These are phyloP conservation scores for Chaetura pelagica DNA, from an alignment of 2,113 vertebrate species.

Conservation along the genomic window DNA sequence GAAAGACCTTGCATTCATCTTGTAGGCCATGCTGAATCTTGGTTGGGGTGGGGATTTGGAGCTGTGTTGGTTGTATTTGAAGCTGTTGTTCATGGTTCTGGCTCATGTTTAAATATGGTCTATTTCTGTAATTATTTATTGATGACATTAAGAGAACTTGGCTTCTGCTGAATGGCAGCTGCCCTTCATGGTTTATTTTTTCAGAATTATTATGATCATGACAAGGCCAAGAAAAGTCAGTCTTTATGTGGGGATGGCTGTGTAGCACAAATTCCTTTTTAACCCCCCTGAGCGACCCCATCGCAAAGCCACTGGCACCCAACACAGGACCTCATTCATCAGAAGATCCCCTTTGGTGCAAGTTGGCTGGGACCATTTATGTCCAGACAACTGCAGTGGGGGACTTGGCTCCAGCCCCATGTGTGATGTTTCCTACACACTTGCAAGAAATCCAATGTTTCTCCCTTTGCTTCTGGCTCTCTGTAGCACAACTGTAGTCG, in stretches of 20 bases:
- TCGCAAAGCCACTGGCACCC: background rate
- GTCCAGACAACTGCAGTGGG: background rate
- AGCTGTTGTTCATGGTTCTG: background rate
- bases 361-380: background rate
- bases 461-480: background rate
- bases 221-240: background rate
- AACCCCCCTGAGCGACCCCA: background rate
- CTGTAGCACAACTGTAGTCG: rapidly evolving
- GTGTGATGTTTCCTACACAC: background rate
- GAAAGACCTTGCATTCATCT: background rate
- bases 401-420: background rate
- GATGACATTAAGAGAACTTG: background rate
- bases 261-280: background rate
- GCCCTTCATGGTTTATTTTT: background rate
- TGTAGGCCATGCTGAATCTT: background rate
- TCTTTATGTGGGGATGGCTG: background rate
- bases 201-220: background rate
- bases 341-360: background rate
- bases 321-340: background rate
- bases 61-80: background rate
- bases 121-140: background rate
- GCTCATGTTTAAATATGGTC: background rate
- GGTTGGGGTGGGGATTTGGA: background rate
- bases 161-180: background rate
- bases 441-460: background rate